phyloP scores from a whole-genome alignment of 2,888 invertebrate genomes.

The Frankliniella intonsa region DNA sequence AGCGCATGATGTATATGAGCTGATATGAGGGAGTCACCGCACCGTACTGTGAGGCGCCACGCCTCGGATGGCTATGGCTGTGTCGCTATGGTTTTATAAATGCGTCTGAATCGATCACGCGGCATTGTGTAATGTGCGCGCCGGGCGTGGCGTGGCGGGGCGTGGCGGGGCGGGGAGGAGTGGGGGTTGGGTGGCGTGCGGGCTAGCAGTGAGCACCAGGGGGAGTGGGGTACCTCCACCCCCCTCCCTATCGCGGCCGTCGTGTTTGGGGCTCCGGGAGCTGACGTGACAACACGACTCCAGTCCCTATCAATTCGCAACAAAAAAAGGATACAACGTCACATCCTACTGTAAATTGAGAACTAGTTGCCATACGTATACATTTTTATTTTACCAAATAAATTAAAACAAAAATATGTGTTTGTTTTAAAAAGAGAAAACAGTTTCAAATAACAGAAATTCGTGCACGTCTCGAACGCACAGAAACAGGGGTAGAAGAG shows the following conservation, averaged over 20 bases:
- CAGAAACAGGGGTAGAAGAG: not conserved
- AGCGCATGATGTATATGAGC: no score
- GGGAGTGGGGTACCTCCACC: no score
- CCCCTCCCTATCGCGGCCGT: no score
- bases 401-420: no score
- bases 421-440: no score
- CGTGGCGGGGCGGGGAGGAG: not conserved
- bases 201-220: not conserved
- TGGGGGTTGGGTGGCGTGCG: not conserved
- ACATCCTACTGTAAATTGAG: no score
- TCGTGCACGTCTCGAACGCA: not conserved
- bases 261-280: not conserved
- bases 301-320: not conserved
- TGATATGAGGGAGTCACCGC: no score
- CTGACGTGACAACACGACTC: not conserved
- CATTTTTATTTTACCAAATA: no score
- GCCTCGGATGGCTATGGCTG: not conserved
- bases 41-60: no score
- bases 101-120: not conserved
- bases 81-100: not conserved
- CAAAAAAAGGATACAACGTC: no score
- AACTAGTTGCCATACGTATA: no score
- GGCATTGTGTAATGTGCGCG: not conserved
- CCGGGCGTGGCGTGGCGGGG: not conserved
- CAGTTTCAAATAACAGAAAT: no score